Evolutionary conservation across 2,797 vertebrate species (phyloP).

Genomic region (Bucorvus abyssinicus): DNA sequence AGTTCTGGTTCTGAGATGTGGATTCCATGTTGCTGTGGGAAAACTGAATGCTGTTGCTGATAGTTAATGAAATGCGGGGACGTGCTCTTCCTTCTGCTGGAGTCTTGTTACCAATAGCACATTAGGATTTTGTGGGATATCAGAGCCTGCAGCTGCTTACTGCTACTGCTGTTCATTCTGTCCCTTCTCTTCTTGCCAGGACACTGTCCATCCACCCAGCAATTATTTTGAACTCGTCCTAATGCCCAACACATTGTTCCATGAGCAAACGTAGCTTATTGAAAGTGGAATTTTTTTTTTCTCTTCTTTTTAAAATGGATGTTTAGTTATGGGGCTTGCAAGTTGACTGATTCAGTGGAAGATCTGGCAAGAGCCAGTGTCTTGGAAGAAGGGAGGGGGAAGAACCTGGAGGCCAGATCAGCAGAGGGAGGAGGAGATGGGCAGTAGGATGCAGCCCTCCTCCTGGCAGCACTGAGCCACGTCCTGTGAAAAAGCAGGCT

Average conservation of each 20-base stretch:
- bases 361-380: neutral
- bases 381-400: neutral
- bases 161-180: neutral
- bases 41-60: neutral
- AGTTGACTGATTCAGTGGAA: neutral
- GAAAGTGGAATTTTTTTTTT: neutral
- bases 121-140: neutral
- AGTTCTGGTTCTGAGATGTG: neutral
- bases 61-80: neutral
- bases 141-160: neutral
- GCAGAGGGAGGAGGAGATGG: neutral
- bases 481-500: neutral
- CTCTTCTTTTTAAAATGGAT: rapidly evolving
- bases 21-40: neutral
- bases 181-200: neutral
- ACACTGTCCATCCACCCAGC: neutral
- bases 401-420: neutral
- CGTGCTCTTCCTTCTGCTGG: neutral
- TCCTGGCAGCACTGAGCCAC: neutral
- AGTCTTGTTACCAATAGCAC: neutral
- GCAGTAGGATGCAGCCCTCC: neutral
- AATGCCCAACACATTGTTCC: neutral
- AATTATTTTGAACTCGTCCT: neutral
- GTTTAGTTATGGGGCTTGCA: neutral
- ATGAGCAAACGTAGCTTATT: neutral